phyloP scores from a whole-genome alignment of 2,113 vertebrate species.

The Oreochromis tanganicae region DNA sequence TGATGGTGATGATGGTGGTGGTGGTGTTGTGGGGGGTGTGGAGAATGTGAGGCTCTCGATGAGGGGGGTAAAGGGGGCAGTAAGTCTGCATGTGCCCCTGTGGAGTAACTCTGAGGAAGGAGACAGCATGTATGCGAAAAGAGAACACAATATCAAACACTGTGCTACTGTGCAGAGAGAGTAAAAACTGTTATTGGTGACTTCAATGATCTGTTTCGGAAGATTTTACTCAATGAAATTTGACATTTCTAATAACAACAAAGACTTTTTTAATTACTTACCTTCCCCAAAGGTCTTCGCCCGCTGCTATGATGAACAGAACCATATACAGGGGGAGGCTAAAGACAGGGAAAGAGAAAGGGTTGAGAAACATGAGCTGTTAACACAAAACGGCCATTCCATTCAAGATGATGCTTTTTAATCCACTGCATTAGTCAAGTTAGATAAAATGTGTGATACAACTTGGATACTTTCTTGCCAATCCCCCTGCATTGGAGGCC shows the following conservation, averaged over 20 bases:
- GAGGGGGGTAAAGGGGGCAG: constrained; percentile 68
- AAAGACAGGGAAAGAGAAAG: not conserved
- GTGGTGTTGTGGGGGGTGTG: constrained; percentile 50
- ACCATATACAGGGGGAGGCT: constrained; percentile 54
- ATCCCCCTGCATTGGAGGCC: not conserved
- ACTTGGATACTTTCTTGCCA: not conserved
- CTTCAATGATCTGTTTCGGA: not conserved
- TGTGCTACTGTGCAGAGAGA: not conserved
- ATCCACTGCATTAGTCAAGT: not conserved
- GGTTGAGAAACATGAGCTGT: not conserved
- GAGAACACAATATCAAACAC: not conserved
- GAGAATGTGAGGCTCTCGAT: constrained; percentile 47
- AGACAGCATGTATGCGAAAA: constrained; percentile 7
- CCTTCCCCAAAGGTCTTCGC: constrained; percentile 62
- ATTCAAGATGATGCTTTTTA: not conserved
- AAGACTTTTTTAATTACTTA: constrained; percentile 2
- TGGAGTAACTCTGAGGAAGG: constrained; percentile 57
- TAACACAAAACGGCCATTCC: not conserved
- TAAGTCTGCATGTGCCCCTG: constrained; percentile 58
- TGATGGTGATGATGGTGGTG: constrained; percentile 60
- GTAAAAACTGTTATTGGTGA: not conserved
- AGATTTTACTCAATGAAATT: not conserved
- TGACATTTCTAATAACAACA: not conserved
- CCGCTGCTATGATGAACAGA: constrained; percentile 53
- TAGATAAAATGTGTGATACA: not conserved